Evolutionary conservation across 2,113 vertebrate species (phyloP).

Genomic region (Tetraodon nigroviridis): DNA sequence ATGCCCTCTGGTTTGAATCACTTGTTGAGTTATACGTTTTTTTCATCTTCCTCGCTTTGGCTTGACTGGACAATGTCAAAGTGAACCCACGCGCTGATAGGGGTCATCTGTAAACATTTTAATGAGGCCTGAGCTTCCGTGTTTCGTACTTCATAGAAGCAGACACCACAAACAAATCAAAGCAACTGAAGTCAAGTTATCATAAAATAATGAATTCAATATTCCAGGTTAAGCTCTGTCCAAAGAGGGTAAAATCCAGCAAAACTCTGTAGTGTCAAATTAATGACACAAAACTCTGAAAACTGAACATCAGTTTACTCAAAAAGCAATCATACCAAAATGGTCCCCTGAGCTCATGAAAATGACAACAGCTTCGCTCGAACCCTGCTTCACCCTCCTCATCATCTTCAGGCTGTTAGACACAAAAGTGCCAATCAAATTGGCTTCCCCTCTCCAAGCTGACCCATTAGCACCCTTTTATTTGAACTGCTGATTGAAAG

Average conservation of each 20-base stretch:
- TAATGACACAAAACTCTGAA: no score
- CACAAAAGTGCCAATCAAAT: slow-evolving; percentile 38
- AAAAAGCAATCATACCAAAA: no score
- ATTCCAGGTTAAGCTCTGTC: no score
- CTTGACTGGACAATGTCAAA: slow-evolving; percentile 7
- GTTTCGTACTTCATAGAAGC: not conserved
- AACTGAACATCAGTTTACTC: no score
- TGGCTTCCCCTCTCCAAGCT: slow-evolving; percentile 45
- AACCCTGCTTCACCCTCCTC: slow-evolving; percentile 36
- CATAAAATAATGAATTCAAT: not conserved
- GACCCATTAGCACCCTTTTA: slow-evolving; percentile 59
- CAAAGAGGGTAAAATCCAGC: no score
- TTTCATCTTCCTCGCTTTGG: not conserved
- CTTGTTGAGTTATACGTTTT: not conserved
- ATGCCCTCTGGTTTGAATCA: no score
- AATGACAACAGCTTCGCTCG: slow-evolving; percentile 46
- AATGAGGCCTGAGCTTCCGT: slow-evolving; percentile 4
- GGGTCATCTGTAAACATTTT: slow-evolving; percentile 7
- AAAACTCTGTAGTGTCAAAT: no score
- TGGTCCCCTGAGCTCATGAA: slow-evolving; percentile 6
- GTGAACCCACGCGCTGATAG: slow-evolving; percentile 4
- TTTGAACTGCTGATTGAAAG: slow-evolving; percentile 53
- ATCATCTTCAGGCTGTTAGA: slow-evolving; percentile 45
- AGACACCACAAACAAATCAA: not conserved
- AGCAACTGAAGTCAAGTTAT: not conserved